A percentile compares a stretch with the other conserved stretches of the same genome.
Conservation (phyloP, 1,140 invertebrate species). For the Dendrolimus punctatus region DNA sequence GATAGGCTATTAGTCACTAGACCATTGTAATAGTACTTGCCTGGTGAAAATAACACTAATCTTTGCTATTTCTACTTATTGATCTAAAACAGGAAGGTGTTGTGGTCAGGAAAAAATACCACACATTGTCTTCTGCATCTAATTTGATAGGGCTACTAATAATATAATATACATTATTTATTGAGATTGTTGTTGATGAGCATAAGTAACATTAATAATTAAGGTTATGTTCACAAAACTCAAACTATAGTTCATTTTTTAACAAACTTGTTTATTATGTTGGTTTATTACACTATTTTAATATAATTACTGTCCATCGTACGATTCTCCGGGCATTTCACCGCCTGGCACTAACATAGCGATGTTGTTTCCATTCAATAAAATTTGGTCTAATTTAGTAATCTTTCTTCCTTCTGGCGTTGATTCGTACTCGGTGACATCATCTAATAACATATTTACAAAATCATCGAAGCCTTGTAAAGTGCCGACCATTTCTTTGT, state of each 20-base stretch:
- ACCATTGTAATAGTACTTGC: too few species aligned
- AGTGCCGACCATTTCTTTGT: constrained; percentile 99
- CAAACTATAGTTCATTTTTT: background rate
- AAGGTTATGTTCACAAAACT: background rate
- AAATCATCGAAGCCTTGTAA: constrained; percentile 99
- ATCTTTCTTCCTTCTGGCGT: constrained; percentile 97
- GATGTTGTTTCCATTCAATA: constrained; percentile 99
- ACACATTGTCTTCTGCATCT: too few species aligned
- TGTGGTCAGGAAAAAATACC: too few species aligned
- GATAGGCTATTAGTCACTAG: too few species aligned
- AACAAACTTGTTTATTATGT: constrained; percentile 12
- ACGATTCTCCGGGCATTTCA: constrained; percentile 63
- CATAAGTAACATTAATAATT: background rate
- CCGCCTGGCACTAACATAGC: constrained; percentile 87
- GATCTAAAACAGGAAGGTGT: too few species aligned
- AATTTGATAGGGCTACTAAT: too few species aligned
- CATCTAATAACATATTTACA: constrained; percentile 97
- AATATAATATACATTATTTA: too few species aligned
- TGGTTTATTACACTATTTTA: constrained; percentile 8
- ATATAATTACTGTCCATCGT: constrained; percentile 41
- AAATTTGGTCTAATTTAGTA: constrained; percentile 97
- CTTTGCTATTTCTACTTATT: too few species aligned
- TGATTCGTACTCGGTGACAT: constrained; percentile 95
- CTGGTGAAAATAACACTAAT: too few species aligned
- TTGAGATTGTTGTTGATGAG: too few species aligned